A percentile compares a stretch with the other conserved stretches of the same genome.
These are phyloP conservation scores for Cossypha dichroa DNA, from an alignment of 2,797 vertebrate genomes.

Conservation along the genomic window DNA sequence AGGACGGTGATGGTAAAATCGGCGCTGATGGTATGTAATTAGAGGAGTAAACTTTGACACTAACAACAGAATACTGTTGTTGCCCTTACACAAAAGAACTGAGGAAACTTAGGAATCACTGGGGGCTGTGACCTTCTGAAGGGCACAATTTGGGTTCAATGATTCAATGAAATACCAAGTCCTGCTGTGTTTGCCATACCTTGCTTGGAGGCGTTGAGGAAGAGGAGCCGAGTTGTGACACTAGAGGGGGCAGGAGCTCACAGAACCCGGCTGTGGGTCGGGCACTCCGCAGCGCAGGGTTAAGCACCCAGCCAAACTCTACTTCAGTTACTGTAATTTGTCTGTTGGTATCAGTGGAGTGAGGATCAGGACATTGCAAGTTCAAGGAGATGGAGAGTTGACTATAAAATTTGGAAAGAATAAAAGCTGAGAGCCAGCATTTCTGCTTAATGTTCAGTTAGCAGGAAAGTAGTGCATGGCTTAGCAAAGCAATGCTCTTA, in stretches of 20 bases:
- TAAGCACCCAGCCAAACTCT: background rate
- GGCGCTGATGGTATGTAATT: conserved; percentile 87
- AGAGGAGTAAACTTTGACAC: background rate
- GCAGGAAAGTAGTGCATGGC: background rate
- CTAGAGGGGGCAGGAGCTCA: conserved; percentile 50
- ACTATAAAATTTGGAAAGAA: background rate
- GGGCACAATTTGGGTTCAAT: background rate
- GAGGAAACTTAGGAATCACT: background rate
- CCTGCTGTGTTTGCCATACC: background rate
- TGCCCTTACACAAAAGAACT: background rate
- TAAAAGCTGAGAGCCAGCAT: background rate
- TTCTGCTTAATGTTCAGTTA: background rate
- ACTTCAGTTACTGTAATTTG: background rate
- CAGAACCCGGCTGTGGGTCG: background rate
- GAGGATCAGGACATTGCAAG: background rate
- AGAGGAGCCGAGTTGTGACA: background rate
- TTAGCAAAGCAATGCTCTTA: background rate
- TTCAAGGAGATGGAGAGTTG: background rate
- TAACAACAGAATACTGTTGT: background rate
- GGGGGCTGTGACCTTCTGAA: conserved; percentile 28
- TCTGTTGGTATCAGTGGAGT: background rate
- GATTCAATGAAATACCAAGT: background rate
- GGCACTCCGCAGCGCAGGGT: background rate
- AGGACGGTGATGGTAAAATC: conserved; percentile 95
- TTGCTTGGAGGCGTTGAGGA: background rate